Evolutionary conservation across 1,140 invertebrate genomes (phyloP).

Genomic region (Platyura marginata): DNA sequence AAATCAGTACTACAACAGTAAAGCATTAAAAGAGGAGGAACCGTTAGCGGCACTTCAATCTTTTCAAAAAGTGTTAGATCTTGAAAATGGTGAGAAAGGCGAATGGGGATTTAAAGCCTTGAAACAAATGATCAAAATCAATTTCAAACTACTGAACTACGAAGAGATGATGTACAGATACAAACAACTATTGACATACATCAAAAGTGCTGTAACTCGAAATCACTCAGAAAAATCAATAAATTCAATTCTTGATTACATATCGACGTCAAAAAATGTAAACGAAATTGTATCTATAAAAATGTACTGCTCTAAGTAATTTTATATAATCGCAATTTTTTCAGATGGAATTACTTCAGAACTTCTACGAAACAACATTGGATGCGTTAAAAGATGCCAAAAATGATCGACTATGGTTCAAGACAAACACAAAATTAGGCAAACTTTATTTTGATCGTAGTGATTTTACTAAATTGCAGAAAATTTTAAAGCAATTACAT

Average conservation of each 20-base stretch:
- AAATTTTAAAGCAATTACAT: slow-evolving; percentile 94
- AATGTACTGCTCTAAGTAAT: too few species aligned
- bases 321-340: too few species aligned
- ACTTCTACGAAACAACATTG: slow-evolving; percentile 98
- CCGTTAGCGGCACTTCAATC: slow-evolving; percentile 78
- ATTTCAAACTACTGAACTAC: slow-evolving; percentile 93
- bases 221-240: slow-evolving; percentile 99
- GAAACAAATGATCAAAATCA: slow-evolving; percentile 99
- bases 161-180: slow-evolving; percentile 96
- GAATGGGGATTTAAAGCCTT: slow-evolving; percentile 99
- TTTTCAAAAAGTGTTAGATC: slow-evolving; percentile 91
- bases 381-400: slow-evolving; percentile 97
- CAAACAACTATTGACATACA: slow-evolving; percentile 92
- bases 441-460: slow-evolving; percentile 95
- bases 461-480: slow-evolving; percentile 87
- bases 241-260: slow-evolving; percentile 98
- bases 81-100: slow-evolving; percentile 95
- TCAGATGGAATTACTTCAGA: slow-evolving; percentile 96
- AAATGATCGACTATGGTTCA: slow-evolving; percentile 99
- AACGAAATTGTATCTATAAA: slow-evolving; percentile 27
- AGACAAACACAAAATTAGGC: slow-evolving; percentile 98
- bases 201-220: slow-evolving; percentile 95
- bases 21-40: slow-evolving; percentile 95
- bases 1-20: slow-evolving; percentile 99
- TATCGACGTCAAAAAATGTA: slow-evolving; percentile 97